These are phyloP conservation scores for Panurus biarmicus DNA, from an alignment of 2,113 vertebrate genomes.

Conservation along the genomic window DNA sequence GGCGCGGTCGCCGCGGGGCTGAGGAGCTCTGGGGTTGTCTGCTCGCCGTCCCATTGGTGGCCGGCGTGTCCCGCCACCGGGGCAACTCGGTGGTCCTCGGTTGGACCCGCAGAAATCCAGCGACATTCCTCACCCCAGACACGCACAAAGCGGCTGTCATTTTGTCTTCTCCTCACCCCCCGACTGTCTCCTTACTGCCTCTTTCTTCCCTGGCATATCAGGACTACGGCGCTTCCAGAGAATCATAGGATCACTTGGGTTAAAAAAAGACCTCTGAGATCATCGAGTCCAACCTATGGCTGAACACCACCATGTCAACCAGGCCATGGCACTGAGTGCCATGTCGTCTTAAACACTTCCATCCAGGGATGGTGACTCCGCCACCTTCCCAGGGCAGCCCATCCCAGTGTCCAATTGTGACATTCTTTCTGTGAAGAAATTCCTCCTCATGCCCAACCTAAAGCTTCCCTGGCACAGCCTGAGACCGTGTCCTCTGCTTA, in stretches of 20 bases:
- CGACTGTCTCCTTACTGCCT: neutral
- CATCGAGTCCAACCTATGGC: no score
- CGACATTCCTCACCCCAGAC: neutral
- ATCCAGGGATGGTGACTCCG: neutral
- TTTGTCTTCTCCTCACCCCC: no score
- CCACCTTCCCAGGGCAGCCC: neutral
- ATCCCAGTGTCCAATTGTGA: no score
- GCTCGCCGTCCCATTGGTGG: no score
- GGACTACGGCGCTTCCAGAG: neutral
- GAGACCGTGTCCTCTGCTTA: neutral
- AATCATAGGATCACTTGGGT: neutral
- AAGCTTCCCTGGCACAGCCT: neutral
- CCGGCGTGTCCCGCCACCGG: neutral
- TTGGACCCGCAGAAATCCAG: neutral
- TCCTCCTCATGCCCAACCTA: neutral
- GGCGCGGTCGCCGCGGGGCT: fast-evolving
- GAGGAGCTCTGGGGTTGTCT: fast-evolving
- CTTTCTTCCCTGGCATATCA: no score
- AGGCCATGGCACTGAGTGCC: neutral
- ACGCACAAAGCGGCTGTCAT: no score
- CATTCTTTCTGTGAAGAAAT: neutral
- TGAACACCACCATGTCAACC: neutral
- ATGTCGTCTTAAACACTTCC: neutral
- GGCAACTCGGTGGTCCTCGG: no score
- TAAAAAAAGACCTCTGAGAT: neutral